Evolutionary conservation across 2,113 vertebrate genomes (phyloP).

Genomic region (Aplodontia rufa): DNA sequence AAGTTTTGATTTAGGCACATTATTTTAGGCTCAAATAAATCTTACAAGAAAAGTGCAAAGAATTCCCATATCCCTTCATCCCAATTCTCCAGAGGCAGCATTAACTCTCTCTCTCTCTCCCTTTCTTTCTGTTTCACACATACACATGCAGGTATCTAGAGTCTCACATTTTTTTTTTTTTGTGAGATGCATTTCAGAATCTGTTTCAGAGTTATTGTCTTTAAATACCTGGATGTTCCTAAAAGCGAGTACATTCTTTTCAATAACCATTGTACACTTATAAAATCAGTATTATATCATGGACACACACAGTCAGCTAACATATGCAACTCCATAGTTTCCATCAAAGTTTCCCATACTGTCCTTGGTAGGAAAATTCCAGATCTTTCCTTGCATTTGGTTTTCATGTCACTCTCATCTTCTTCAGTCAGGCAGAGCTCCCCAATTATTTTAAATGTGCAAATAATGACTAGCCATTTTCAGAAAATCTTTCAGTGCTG

Average conservation of each 20-base stretch:
- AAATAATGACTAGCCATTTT: not conserved
- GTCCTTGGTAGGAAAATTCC: not conserved
- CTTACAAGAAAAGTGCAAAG: not conserved
- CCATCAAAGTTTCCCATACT: rapidly evolving
- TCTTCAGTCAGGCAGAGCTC: not conserved
- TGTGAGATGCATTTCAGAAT: not conserved
- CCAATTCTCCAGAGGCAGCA: not conserved
- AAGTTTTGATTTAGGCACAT: not conserved
- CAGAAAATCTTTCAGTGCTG: not conserved
- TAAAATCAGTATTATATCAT: not conserved
- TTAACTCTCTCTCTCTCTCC: not conserved
- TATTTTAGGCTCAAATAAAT: not conserved
- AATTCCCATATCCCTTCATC: not conserved
- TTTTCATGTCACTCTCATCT: not conserved
- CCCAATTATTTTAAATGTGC: not conserved
- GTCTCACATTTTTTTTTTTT: not conserved
- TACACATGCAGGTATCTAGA: not conserved
- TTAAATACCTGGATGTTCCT: not conserved
- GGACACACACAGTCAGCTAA: not conserved
- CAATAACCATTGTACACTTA: not conserved
- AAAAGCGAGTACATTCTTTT: not conserved
- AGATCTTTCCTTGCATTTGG: not conserved
- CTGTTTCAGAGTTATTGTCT: not conserved
- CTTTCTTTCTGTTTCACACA: rapidly evolving
- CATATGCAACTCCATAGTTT: not conserved